phyloP scores from a whole-genome alignment of 2,888 invertebrate species.

The Drosophila leonis region DNA sequence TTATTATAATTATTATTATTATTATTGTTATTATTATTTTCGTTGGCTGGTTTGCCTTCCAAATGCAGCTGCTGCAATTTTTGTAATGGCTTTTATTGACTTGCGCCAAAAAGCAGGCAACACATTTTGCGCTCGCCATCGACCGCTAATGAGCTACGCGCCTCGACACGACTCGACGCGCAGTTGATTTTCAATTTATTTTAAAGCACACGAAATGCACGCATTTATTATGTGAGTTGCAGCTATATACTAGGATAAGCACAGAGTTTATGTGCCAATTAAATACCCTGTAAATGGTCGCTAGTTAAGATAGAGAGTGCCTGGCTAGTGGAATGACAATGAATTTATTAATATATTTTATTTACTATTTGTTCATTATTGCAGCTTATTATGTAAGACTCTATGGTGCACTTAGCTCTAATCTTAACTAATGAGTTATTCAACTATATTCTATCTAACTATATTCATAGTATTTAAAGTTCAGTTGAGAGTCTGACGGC shows the following conservation, averaged over 20 bases:
- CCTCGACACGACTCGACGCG: constrained; percentile 13
- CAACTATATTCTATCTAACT: no score
- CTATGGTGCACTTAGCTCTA: no score
- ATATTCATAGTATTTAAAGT: no score
- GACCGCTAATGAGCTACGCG: constrained; percentile 67
- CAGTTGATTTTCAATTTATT: constrained; percentile 75
- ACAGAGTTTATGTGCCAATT: constrained; percentile 29
- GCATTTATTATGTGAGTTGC: constrained; percentile 48
- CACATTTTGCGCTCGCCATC: constrained; percentile 30
- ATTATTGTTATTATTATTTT: constrained; percentile 5
- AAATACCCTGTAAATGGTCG: constrained; percentile 13
- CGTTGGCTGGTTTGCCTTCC: constrained; percentile 2
- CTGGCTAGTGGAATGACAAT: background rate
- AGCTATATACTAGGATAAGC: constrained; percentile 34
- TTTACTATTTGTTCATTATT: no score
- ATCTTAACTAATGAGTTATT: no score
- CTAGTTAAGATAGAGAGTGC: background rate
- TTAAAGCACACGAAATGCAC: constrained; percentile 48
- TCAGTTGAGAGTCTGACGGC: no score
- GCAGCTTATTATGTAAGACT: no score
- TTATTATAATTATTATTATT: constrained; percentile 10
- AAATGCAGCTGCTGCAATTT: constrained; percentile 47
- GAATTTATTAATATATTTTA: no score
- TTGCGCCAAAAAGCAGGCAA: constrained; percentile 60
- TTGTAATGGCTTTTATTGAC: constrained; percentile 57